Base-by-base conservation (phyloP, 2,113 vertebrate species). In the Salvelinus sp. region DNA sequence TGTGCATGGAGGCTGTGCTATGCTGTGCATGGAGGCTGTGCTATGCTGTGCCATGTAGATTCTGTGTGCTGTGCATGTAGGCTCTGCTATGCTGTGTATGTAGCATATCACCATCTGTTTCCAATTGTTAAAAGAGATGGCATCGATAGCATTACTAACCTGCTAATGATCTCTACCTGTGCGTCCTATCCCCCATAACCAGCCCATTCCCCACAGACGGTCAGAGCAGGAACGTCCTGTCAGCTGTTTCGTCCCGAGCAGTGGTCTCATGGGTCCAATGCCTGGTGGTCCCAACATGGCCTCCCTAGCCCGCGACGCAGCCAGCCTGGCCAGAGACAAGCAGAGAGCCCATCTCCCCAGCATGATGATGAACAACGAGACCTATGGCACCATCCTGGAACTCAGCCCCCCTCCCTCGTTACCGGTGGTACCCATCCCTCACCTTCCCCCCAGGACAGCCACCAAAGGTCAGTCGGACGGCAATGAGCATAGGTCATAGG, bases 171-270 rank as follows among this genome's bases (percentile, higher is more conserved):
- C 44, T 69, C 9, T 22, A 22, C 64, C 14, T 10, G 10, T 50
- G 44, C 16, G 20, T 23, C 9, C 30, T 25, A 2, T 27, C 28
- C 23, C 4, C 30, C 58, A 4, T 16, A 5, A 58, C 76, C 75
- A 98, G 95, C 96, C 96, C 0, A 98, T 96, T 54, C 96, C 96
- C 0, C 95, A 91, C 74, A 94, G 96, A n/a, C 93, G 96, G 3
- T 54, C 16, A 54, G 50, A 54, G 50, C 96, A 98, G 38, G 97
- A 99, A 74, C 94, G 97, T 13, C 97, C 97, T 0, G 89, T 98
- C 79, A 98, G 97, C 93, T 97, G 97, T 87, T 95, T 97, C 71
- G 90, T 97, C 14, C 87, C 95, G 10, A 93, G 93, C 73, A 80
- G 86, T 50, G 88, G 72, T 83, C 84, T 92, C 1, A 80, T 91